Conservation (phyloP, 1,140 invertebrate genomes). For the Drosophila athabasca region DNA sequence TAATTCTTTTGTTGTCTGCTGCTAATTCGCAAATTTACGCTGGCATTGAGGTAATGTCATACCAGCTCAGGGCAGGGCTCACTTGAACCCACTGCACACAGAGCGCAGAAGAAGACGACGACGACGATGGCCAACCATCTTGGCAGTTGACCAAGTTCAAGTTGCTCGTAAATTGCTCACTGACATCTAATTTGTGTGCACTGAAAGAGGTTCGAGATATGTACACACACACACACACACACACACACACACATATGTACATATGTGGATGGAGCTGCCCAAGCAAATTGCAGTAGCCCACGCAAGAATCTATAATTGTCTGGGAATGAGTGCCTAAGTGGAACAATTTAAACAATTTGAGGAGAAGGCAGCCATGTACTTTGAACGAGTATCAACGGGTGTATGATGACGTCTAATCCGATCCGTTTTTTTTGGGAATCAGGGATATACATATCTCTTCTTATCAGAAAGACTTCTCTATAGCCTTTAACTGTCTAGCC, state of each 20-base stretch:
- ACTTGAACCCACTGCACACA: not conserved
- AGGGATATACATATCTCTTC: too few species aligned
- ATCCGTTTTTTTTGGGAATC: too few species aligned
- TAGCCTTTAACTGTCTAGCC: conserved; percentile 8
- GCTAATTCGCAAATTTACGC: conserved; percentile 69
- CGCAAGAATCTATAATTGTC: conserved; percentile 45
- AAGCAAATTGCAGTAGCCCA: conserved; percentile 54
- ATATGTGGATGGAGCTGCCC: conserved; percentile 9
- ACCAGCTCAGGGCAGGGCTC: not conserved
- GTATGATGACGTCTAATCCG: too few species aligned
- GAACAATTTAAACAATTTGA: not conserved
- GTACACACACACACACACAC: too few species aligned
- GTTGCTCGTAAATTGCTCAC: conserved; percentile 38
- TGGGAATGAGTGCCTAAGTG: conserved; percentile 31
- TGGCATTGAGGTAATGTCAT: conserved; percentile 74
- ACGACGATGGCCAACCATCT: conserved; percentile 11
- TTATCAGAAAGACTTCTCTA: not conserved
- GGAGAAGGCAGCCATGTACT: too few species aligned
- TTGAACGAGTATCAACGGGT: too few species aligned
- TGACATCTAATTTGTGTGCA: conserved; percentile 61
- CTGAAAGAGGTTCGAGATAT: too few species aligned
- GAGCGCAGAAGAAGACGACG: not conserved
- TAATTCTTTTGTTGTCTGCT: conserved; percentile 77
- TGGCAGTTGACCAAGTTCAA: conserved; percentile 44
- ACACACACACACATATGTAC: too few species aligned